Evolutionary conservation across 2,888 invertebrate genomes (phyloP).

Genomic region (Magallana nippona): DNA sequence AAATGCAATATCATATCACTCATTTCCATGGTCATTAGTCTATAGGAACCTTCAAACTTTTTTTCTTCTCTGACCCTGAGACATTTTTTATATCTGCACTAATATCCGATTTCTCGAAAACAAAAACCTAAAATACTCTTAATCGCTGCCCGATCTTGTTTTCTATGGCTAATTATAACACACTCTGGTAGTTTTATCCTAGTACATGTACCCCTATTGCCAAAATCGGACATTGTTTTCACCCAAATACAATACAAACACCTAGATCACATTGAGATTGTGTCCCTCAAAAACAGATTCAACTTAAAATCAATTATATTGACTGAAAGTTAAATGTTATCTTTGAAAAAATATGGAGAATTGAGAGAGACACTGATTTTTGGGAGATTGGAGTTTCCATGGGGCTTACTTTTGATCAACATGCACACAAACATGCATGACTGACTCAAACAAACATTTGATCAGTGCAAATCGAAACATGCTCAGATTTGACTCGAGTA

Average conservation of each 20-base stretch:
- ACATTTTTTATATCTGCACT: neutral
- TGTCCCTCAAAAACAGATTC: neutral
- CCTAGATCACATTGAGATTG: neutral
- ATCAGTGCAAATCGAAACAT: too few relatives aligned
- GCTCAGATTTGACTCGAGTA: too few relatives aligned
- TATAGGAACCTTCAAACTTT: too few relatives aligned
- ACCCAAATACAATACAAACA: neutral
- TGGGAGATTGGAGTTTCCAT: neutral
- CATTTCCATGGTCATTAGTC: too few relatives aligned
- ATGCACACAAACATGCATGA: too few relatives aligned
- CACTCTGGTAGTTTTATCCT: neutral
- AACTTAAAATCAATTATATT: constrained; percentile 7
- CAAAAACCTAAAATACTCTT: neutral
- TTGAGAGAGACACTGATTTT: too few relatives aligned
- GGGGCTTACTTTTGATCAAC: neutral
- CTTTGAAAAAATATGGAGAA: neutral
- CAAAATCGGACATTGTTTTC: neutral
- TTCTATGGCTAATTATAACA: neutral
- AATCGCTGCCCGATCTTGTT: neutral
- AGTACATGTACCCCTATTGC: neutral
- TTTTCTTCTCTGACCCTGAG: neutral
- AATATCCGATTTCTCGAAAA: neutral
- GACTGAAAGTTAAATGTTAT: neutral
- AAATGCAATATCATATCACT: too few relatives aligned
- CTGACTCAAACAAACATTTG: too few relatives aligned